phyloP scores from a whole-genome alignment of 2,113 vertebrate species.

The Chunga burmeisteri region DNA sequence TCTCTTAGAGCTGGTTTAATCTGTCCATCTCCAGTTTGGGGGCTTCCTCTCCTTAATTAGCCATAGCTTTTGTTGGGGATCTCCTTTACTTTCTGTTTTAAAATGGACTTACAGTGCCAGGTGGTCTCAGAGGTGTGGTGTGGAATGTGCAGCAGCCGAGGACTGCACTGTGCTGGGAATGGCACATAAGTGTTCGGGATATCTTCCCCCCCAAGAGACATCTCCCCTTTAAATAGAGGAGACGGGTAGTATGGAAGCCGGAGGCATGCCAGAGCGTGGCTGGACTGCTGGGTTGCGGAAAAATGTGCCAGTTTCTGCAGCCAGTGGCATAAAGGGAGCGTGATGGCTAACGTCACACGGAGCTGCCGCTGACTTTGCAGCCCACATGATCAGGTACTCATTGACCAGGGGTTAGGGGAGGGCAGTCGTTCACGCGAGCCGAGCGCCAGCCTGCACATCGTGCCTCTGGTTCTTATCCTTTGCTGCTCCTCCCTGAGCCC shows the following conservation, averaged over 20 bases:
- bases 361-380: neutral
- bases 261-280: neutral
- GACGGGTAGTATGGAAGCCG: neutral
- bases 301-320: neutral
- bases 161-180: neutral
- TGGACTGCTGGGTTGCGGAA: neutral
- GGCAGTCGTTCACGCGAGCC: rapidly evolving
- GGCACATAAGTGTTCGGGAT: neutral
- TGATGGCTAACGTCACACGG: neutral
- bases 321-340: neutral
- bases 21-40: neutral
- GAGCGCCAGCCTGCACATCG: neutral
- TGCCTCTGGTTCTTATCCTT: neutral
- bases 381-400: constrained; percentile 20
- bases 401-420: constrained; percentile 9
- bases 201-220: neutral
- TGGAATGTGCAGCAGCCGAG: neutral
- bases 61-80: neutral
- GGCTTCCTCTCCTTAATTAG: neutral
- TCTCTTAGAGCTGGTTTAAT: neutral
- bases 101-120: neutral
- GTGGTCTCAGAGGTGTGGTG: neutral
- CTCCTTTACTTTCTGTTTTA: neutral
- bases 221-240: neutral
- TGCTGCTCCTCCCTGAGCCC: neutral